Conservation (phyloP, 2,797 vertebrate species). For the Oreochromis grahami region DNA sequence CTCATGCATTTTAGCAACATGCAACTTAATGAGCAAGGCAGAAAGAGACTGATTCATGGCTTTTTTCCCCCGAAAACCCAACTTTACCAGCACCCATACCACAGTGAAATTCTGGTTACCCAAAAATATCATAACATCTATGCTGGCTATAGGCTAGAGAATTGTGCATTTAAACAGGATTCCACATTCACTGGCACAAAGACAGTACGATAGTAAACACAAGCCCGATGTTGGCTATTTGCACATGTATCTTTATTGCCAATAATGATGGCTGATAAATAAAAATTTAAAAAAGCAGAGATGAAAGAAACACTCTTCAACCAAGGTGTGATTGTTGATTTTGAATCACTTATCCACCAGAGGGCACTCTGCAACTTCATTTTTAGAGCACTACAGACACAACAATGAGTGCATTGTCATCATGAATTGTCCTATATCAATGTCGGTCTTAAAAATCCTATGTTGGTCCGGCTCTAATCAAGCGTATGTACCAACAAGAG, state of each 20-base stretch:
- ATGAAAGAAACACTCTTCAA: not conserved
- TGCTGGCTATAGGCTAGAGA: not conserved
- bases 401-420: not conserved
- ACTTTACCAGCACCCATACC: not conserved
- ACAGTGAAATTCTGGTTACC: not conserved
- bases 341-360: not conserved
- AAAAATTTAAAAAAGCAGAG: not conserved
- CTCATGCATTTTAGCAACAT: not conserved
- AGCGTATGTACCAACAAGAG: not conserved
- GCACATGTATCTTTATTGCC: not conserved
- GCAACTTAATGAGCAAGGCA: not conserved
- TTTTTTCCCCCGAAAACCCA: accelerated
- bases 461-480: not conserved
- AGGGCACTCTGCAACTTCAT: not conserved
- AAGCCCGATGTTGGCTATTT: not conserved
- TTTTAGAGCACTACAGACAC: not conserved
- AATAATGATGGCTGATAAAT: not conserved
- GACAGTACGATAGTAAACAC: not conserved
- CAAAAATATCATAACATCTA: not conserved
- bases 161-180: not conserved
- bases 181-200: not conserved
- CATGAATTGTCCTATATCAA: not conserved
- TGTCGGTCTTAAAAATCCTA: not conserved
- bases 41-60: not conserved
- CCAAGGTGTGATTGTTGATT: not conserved